Evolutionary conservation across 2,797 vertebrate genomes (phyloP), one percentile per base, ranked within the genome.

Genomic region (Neopelma chrysocephalum): DNA sequence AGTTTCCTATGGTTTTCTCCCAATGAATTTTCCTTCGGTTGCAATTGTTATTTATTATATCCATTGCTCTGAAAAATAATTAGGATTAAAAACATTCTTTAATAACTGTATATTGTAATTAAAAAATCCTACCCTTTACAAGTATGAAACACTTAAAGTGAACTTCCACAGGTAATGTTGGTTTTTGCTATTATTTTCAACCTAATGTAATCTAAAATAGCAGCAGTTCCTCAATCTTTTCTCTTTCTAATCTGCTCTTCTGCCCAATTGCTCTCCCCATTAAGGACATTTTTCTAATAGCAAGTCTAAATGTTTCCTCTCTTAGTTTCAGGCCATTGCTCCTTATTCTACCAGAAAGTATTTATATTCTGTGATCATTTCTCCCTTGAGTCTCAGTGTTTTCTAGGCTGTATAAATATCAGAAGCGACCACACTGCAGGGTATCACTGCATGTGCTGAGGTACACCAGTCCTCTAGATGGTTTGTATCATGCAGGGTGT

Each of bases 281-380:
- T 96, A 94, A 94, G 76, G 89, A 78, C 65, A 88, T 95, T 97
- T 96, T 94, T 96, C 72, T 97, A 97, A 97, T 94, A 95, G 94
- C 94, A 93, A 95, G 69, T 75, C 82, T 93, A 92, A 94, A 96
- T 96, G 95, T 95, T 96, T 96, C 31, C 65, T 91, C 95, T 95
- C 81, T 96, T 95, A 96, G 96, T 97, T 97, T 96, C 96, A 96
- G 96, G 76, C 96, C 96, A 96, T 96, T 97, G 94, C 96, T 94
- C 95, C 96, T 96, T 96, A 93, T 96, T 96, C 96, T 95, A 83
- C 89, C 95, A 96, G 95, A 95, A 96, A 96, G 92, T 94, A 93
- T 96, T 94, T 96, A 76, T 96, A 86, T 94, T 96, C 85, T 87
- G 61, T 69, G 69, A 94, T 92, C 65, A 97, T 97, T 91, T 93